These are phyloP conservation scores for Anniella stebbinsi DNA, from an alignment of 2,797 vertebrate genomes.

Conservation along the genomic window DNA sequence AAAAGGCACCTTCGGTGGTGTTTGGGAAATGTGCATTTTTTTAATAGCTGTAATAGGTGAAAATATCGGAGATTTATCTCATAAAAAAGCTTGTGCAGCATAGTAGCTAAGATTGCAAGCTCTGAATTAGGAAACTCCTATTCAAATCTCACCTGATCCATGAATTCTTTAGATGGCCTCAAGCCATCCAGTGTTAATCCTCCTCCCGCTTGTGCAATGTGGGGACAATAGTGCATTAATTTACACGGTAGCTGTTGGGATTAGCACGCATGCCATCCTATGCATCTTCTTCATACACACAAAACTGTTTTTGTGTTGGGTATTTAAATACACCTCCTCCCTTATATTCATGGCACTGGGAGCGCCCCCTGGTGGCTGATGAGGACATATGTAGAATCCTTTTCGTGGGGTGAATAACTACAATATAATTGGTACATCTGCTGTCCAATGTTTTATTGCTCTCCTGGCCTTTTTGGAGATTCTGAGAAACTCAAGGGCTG, in stretches of 20 bases:
- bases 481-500: background rate
- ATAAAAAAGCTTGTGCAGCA: background rate
- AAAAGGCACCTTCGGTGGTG: background rate
- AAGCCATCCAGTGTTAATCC: background rate
- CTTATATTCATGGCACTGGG: fast-evolving
- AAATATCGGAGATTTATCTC: background rate
- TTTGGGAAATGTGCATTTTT: background rate
- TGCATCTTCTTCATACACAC: too few relatives aligned
- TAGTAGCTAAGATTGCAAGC: too few relatives aligned
- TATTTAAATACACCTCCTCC: background rate
- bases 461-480: background rate
- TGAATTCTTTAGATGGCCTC: background rate
- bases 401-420: too few relatives aligned
- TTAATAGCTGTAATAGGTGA: background rate
- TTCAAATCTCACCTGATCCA: background rate
- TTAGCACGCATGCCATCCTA: background rate
- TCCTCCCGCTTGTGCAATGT: background rate
- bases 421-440: background rate
- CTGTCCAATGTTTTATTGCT: background rate
- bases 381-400: background rate
- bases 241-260: background rate
- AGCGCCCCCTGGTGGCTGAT: background rate
- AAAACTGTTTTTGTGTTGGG: background rate
- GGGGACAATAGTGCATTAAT: too few relatives aligned
- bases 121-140: background rate